Evolutionary conservation across 2,797 vertebrate genomes (phyloP).

Genomic region (Macropodus opercularis): DNA sequence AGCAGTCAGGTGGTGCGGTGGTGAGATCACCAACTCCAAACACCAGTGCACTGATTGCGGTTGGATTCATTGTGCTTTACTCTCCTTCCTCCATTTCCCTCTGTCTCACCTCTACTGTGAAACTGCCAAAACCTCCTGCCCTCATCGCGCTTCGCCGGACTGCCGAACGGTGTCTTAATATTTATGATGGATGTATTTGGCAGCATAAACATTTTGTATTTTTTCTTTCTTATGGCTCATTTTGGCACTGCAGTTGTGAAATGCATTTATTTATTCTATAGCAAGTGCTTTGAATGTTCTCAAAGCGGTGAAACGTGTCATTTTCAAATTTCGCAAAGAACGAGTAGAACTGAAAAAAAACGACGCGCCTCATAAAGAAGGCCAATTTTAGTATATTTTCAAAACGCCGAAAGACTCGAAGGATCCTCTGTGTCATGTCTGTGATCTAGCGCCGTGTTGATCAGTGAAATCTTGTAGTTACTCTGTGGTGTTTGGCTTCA

Average conservation of each 20-base stretch:
- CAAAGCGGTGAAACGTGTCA: slow-evolving; percentile 48
- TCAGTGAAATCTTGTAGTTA: slow-evolving; percentile 70
- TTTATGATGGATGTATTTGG: slow-evolving; percentile 75
- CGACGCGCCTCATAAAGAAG: not conserved
- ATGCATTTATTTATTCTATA: slow-evolving; percentile 58
- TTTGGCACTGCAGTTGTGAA: slow-evolving; percentile 57
- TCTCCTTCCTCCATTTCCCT: slow-evolving; percentile 30
- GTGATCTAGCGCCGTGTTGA: slow-evolving; percentile 67
- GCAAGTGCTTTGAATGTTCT: slow-evolving; percentile 61
- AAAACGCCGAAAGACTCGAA: slow-evolving; percentile 40
- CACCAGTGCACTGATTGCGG: slow-evolving; percentile 20
- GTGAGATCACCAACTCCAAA: slow-evolving; percentile 74
- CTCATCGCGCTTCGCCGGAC: slow-evolving; percentile 49
- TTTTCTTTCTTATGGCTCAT: slow-evolving; percentile 54
- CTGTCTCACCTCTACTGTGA: slow-evolving; percentile 47
- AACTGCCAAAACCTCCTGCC: slow-evolving; percentile 64
- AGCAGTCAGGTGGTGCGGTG: slow-evolving; percentile 95
- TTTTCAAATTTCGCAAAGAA: slow-evolving; percentile 37
- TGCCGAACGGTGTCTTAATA: slow-evolving; percentile 77
- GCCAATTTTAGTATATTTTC: slow-evolving; percentile 26
- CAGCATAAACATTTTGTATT: slow-evolving; percentile 66
- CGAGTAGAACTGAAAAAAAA: slow-evolving; percentile 13
- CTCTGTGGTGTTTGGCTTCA: slow-evolving; percentile 71
- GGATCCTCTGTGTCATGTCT: slow-evolving; percentile 61
- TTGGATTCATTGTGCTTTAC: slow-evolving; percentile 46